Evolutionary conservation across 2,797 vertebrate genomes (phyloP).

Genomic region (Liasis olivaceus): DNA sequence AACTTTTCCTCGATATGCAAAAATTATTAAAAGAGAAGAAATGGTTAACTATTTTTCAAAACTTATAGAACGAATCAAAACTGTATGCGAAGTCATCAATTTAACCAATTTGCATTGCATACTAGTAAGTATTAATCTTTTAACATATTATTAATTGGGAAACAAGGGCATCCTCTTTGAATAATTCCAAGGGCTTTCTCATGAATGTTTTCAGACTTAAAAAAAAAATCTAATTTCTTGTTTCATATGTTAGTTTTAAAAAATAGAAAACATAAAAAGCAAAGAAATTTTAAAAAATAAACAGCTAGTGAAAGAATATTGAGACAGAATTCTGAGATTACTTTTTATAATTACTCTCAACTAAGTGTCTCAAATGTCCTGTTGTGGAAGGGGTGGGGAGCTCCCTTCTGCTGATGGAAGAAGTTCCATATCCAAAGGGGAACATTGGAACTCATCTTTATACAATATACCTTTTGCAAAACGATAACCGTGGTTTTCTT

Average conservation of each 20-base stretch:
- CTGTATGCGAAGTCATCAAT: constrained; percentile 95
- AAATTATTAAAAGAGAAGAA: constrained; percentile 98
- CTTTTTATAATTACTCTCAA: background rate
- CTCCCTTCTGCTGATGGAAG: background rate
- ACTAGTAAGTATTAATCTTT: constrained; percentile 80
- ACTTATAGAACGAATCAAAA: constrained; percentile 96
- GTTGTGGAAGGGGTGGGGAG: background rate
- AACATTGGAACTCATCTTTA: background rate
- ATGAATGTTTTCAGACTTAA: background rate
- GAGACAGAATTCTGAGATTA: background rate
- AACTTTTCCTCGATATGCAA: constrained; percentile 97
- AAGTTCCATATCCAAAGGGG: background rate
- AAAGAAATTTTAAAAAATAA: background rate
- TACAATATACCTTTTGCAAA: no score
- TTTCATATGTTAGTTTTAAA: background rate
- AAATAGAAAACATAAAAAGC: background rate
- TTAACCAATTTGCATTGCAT: constrained; percentile 96
- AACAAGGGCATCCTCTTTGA: constrained; percentile 13
- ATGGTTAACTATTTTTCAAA: constrained; percentile 98
- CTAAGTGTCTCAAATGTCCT: background rate
- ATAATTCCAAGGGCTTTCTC: background rate
- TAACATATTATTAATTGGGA: constrained; percentile 20
- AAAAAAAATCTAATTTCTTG: background rate
- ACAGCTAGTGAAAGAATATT: background rate
- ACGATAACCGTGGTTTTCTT: constrained; percentile 8